A percentile compares a stretch with the other conserved stretches of the same genome.
Evolutionary conservation across 2,113 vertebrate species (phyloP).

Genomic region (Vidua chalybeata): DNA sequence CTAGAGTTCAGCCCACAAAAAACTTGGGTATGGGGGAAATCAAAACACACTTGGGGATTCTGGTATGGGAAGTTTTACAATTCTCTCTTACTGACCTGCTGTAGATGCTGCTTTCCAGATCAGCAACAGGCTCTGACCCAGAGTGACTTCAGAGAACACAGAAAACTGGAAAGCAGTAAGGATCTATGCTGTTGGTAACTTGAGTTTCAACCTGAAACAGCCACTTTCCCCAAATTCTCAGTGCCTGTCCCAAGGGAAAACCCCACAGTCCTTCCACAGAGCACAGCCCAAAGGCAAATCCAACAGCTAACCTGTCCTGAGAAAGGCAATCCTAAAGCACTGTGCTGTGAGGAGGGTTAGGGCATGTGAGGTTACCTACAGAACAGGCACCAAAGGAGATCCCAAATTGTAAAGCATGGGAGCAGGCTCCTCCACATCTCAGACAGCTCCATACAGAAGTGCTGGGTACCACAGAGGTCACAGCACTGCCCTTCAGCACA

Average conservation of each 20-base stretch:
- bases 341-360: neutral
- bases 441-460: fast-evolving
- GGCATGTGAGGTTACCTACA: fast-evolving
- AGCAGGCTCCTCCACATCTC: neutral
- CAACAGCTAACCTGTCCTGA: neutral
- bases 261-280: neutral
- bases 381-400: neutral
- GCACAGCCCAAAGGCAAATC: neutral
- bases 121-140: neutral
- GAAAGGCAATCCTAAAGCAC: neutral
- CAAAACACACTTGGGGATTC: neutral
- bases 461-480: neutral
- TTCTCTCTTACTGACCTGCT: neutral
- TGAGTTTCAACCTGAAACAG: neutral
- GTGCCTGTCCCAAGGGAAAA: neutral
- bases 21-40: neutral
- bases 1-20: neutral
- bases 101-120: neutral
- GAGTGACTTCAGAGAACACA: neutral
- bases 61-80: neutral
- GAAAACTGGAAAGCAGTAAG: neutral
- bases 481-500: neutral
- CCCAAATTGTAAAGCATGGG: neutral
- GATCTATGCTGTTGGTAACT: neutral
- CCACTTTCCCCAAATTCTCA: neutral